Base-by-base conservation (phyloP, 2,113 vertebrate genomes). In the Salvator merianae region DNA sequence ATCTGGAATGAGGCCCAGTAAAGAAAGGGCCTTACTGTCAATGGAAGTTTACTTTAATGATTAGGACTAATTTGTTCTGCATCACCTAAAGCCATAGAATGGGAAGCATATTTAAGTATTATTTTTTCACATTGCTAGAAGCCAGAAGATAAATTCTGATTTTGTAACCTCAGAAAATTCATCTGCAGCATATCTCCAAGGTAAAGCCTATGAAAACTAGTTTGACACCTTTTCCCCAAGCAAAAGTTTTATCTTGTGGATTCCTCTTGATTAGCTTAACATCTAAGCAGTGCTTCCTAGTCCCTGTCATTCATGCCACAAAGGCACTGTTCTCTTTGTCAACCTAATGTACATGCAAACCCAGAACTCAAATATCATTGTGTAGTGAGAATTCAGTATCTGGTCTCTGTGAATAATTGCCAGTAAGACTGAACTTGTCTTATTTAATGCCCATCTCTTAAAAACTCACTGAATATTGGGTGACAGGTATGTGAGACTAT, bases 201-300 rank as follows among this genome's bases (percentile, higher is more conserved):
- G 50, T 73, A 69, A 53, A 47, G 86, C 73, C 86, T 87, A 82
- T 83, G 86, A 88, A 71, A 76, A 50, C 40, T 63, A 12, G 3
- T 82, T 93, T 71, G 84, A 66, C 80, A 7, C 16, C 40, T 73
- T 5, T n/a, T 89, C 24, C 13, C n/a, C 28, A 72, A 75, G 38
- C 24, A 83, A 53, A 55, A 77, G 8, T 22, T 1, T 34, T 70
- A 70, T 24, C 1, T 20, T 40, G 22, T 80, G 22, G 62, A 84
- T 7, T 86, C 74, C 88, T 90, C 0, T 0, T 85, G 81, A 91
- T 80, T 72, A 79, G 75, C 63, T 92, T 88, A 84, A 66, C 68
- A 50, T 86, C 91, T 77, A 81, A 92, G 87, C 86, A 68, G 70
- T 85, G 87, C 89, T 92, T 90, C 87, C 89, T 91, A 90, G 86